Evolutionary conservation across 1,140 invertebrate genomes (phyloP).

Genomic region (Oreohelix idahoensis): DNA sequence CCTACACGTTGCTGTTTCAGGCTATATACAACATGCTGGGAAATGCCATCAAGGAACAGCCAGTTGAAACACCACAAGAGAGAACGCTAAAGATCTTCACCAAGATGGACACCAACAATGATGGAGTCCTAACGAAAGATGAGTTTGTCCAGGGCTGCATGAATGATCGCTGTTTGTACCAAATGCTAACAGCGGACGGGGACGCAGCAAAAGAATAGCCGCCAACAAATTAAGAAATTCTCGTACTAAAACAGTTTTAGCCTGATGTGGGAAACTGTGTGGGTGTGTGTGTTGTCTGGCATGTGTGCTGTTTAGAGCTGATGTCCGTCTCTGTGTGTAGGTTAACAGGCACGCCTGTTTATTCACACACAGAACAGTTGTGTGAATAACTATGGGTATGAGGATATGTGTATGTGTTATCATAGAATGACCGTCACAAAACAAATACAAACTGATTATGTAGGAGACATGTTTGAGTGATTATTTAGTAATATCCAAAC

Average conservation of each 20-base stretch:
- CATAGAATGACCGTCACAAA: too few relatives aligned
- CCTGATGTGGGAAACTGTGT: background rate
- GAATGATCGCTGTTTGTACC: conserved; percentile 94
- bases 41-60: conserved; percentile 78
- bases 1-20: conserved; percentile 75
- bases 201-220: conserved; percentile 36
- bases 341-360: too few relatives aligned
- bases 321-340: too few relatives aligned
- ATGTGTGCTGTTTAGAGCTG: too few relatives aligned
- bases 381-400: too few relatives aligned
- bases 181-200: conserved; percentile 68
- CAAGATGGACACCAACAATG: conserved; percentile 99
- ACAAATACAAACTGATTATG: too few relatives aligned
- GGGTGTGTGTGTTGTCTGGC: conserved; percentile 23
- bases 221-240: too few relatives aligned
- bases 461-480: too few relatives aligned
- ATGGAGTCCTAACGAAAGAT: conserved; percentile 97
- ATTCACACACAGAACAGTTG: too few relatives aligned
- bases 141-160: conserved; percentile 99
- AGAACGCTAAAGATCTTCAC: conserved; percentile 98
- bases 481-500: too few relatives aligned
- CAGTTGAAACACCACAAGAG: conserved; percentile 84
- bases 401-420: too few relatives aligned
- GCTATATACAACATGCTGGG: conserved; percentile 99
- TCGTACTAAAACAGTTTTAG: background rate